A percentile compares a stretch with the other conserved stretches of the same genome.
Evolutionary conservation across 2,113 vertebrate genomes (phyloP).

Genomic region (Heptranchias perlo): DNA sequence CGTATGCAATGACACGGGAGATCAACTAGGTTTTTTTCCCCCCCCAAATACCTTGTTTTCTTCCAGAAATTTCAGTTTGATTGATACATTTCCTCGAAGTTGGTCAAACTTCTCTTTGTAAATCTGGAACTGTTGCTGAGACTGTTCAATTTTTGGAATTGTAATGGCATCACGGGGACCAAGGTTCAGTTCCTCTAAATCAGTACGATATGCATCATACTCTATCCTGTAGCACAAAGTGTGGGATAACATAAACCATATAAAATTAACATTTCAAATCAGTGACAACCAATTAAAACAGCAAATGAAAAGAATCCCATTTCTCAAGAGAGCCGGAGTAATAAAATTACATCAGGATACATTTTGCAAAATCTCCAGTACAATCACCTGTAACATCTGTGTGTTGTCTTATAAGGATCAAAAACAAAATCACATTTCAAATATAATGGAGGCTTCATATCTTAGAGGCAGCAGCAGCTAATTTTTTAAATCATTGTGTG

Average conservation of each 20-base stretch:
- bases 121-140: constrained; percentile 82
- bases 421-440: neutral
- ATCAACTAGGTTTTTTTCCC: constrained; percentile 28
- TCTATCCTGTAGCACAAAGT: constrained; percentile 66
- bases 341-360: neutral
- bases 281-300: constrained; percentile 37
- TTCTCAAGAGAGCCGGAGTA: neutral
- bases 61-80: constrained; percentile 94
- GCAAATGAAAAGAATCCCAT: constrained; percentile 6
- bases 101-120: constrained; percentile 92
- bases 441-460: neutral
- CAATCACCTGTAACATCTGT: neutral
- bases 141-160: constrained; percentile 87
- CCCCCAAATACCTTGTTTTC: constrained; percentile 91
- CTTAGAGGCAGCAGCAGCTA: neutral
- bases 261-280: constrained; percentile 33
- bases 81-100: constrained; percentile 84
- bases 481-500: neutral
- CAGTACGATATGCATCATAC: constrained; percentile 92
- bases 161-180: constrained; percentile 86
- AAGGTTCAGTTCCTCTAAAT: constrained; percentile 90
- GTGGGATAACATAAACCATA: neutral
- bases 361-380: constrained; percentile 33
- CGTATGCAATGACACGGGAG: neutral
- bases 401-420: neutral